Evolutionary conservation across 2,797 vertebrate genomes (phyloP).

Genomic region (Channallabes apus): DNA sequence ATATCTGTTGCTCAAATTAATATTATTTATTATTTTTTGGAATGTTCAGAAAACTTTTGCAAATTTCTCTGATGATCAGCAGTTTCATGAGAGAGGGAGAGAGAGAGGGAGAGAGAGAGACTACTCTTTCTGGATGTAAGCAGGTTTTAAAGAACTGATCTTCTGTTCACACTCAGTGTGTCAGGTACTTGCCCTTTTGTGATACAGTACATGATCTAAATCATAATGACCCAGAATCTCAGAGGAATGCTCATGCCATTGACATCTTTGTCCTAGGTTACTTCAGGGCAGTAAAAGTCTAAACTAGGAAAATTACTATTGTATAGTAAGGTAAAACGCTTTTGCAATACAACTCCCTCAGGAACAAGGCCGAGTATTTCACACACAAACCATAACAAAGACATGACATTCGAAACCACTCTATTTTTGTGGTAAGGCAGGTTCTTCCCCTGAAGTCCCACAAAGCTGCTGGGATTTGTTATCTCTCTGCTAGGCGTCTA

Average conservation of each 20-base stretch:
- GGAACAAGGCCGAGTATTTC: not conserved
- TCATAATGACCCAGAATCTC: not conserved
- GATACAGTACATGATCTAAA: not conserved
- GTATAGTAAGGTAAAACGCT: not conserved
- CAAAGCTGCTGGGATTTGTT: constrained; percentile 24
- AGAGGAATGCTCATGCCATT: not conserved
- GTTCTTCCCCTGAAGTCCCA: constrained; percentile 22
- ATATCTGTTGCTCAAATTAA: not conserved
- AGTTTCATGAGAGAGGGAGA: not conserved
- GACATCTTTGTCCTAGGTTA: not conserved
- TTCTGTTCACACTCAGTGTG: not conserved
- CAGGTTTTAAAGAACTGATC: not conserved
- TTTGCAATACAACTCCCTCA: constrained; percentile 6
- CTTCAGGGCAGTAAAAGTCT: not conserved
- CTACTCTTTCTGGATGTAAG: not conserved
- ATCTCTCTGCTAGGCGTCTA: constrained; percentile 10
- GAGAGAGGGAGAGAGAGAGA: no score
- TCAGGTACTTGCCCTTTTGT: not conserved
- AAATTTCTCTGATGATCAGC: not conserved
- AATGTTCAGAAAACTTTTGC: not conserved
- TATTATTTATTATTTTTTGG: not conserved
- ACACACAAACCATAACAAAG: constrained; percentile 47
- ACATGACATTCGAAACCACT: constrained; percentile 47
- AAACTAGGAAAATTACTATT: not conserved
- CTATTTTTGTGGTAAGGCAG: constrained; percentile 20